These are phyloP conservation scores for Morpho deidamia DNA, from an alignment of 2,888 invertebrate genomes.

Conservation along the genomic window DNA sequence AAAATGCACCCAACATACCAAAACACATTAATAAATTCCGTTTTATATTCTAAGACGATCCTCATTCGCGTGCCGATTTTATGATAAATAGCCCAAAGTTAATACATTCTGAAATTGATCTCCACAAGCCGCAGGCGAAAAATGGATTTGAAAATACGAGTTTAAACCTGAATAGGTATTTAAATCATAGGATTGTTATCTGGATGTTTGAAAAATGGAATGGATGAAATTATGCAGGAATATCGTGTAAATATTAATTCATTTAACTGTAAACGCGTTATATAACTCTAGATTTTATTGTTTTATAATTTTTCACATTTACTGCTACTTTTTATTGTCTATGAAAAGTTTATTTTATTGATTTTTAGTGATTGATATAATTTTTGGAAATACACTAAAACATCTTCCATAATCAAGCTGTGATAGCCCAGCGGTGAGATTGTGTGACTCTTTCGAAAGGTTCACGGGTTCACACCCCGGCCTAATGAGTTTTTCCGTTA, in stretches of 20 bases:
- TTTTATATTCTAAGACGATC: conserved; percentile 12
- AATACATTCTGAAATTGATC: conserved; percentile 28
- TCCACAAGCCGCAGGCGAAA: conserved; percentile 7
- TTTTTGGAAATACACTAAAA: no score
- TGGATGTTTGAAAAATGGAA: conserved; percentile 7
- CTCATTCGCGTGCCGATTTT: conserved; percentile 16
- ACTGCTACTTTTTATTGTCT: no score
- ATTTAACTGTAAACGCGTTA: no score
- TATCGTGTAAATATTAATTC: not conserved
- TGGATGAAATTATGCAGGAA: not conserved
- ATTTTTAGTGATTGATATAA: no score
- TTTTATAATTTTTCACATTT: no score
- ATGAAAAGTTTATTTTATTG: no score
- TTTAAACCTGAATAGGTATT: conserved; percentile 17
- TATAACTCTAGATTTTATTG: no score
- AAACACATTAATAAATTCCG: not conserved
- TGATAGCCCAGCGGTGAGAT: no score
- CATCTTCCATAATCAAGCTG: no score
- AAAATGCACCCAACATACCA: not conserved
- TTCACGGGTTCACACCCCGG: no score
- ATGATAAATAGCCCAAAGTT: conserved; percentile 29
- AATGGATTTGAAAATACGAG: conserved; percentile 9
- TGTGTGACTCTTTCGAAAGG: no score
- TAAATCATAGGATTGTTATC: conserved; percentile 13
- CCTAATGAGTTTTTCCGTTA: no score